Conservation (phyloP, 2,113 vertebrate species). For the Euleptes europaea region DNA sequence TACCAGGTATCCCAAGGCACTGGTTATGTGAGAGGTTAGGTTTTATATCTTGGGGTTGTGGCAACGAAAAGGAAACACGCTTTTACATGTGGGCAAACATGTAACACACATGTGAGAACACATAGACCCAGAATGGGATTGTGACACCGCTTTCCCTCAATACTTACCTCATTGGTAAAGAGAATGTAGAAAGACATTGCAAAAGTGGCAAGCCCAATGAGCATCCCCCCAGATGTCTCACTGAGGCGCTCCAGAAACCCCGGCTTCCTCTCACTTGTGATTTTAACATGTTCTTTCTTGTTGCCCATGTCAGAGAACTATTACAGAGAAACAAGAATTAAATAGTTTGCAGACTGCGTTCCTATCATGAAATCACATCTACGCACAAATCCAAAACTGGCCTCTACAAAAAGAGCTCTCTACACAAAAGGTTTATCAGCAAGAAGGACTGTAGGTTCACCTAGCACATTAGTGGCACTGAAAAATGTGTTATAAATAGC, state of each 20-base stretch:
- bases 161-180: slow-evolving; percentile 93
- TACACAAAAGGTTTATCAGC: not conserved
- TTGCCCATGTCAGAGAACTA: slow-evolving; percentile 65
- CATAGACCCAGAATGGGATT: too few species aligned
- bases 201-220: slow-evolving; percentile 84
- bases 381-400: not conserved
- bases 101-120: too few species aligned
- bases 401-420: not conserved
- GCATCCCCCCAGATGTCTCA: slow-evolving; percentile 87
- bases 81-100: too few species aligned
- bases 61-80: too few species aligned
- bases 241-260: slow-evolving; percentile 93
- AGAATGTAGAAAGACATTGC: slow-evolving; percentile 90
- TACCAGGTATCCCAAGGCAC: too few species aligned
- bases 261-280: slow-evolving; percentile 74
- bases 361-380: not conserved
- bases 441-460: not conserved
- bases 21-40: too few species aligned
- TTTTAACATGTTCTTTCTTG: slow-evolving; percentile 79
- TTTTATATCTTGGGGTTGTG: too few species aligned
- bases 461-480: not conserved
- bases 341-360: not conserved
- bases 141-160: not conserved
- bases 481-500: not conserved
- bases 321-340: slow-evolving; percentile 4